phyloP scores from a whole-genome alignment of 1,140 invertebrate species.

The Zaprionus davidi region DNA sequence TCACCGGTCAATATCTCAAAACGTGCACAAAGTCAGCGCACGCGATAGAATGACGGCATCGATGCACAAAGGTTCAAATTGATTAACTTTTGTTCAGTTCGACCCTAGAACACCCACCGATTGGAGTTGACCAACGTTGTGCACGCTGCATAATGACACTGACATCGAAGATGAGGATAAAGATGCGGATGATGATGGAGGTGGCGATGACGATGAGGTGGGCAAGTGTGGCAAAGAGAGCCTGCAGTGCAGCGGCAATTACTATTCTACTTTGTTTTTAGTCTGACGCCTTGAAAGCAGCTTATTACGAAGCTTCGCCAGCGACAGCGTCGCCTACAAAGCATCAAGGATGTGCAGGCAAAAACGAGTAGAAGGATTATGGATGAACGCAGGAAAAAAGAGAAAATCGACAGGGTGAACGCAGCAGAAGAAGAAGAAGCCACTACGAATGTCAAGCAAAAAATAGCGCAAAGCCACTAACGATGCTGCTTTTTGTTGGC shows the following conservation, averaged over 20 bases:
- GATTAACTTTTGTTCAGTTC: slow-evolving; percentile 55
- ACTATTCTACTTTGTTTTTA: slow-evolving; percentile 46
- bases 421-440: slow-evolving; percentile 26
- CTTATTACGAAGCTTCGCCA: slow-evolving; percentile 57
- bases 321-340: slow-evolving; percentile 49
- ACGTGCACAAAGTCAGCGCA: slow-evolving; percentile 7
- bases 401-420: background rate
- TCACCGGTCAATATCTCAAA: background rate
- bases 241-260: slow-evolving; percentile 41
- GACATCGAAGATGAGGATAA: background rate
- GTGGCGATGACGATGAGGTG: slow-evolving; percentile 1
- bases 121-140: background rate
- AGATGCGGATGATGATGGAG: background rate
- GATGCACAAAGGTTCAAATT: slow-evolving; percentile 53
- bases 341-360: slow-evolving; percentile 35
- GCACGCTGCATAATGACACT: background rate
- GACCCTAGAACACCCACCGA: background rate
- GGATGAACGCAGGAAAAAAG: slow-evolving; percentile 3
- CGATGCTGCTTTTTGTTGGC: slow-evolving; percentile 64
- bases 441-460: slow-evolving; percentile 36
- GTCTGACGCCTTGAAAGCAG: slow-evolving; percentile 50
- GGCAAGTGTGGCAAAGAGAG: slow-evolving; percentile 17
- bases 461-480: slow-evolving; percentile 62
- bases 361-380: slow-evolving; percentile 20
- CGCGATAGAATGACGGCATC: slow-evolving; percentile 31